Evolutionary conservation across 2,113 vertebrate species (phyloP), one percentile per base, ranked within the genome.

Genomic region (Platichthys flesus): DNA sequence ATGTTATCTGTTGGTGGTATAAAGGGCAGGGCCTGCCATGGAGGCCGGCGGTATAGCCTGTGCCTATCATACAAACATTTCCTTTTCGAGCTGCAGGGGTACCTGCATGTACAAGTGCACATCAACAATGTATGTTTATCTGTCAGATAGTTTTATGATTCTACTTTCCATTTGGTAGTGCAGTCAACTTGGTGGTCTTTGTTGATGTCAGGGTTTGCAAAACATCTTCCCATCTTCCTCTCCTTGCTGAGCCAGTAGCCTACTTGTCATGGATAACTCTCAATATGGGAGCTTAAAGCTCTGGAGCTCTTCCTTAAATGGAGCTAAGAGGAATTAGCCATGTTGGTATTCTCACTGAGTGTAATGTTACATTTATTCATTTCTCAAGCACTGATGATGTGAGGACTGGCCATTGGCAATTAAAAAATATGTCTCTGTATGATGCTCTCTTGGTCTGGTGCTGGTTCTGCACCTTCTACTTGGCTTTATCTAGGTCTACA

Each of bases 101-200:
- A 31, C 61, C 3, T 31, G 28, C 49, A 20, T 67, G 18, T 24
- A 20, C 61, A 59, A 47, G 52, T 58, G 54, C 24, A 59, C 60
- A 74, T 71, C 31, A 57, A 37, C 60, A 69, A 37, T 40, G 61
- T 81, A 51, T 54, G 57, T 57, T 18, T 63, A 24, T 78, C 56
- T 67, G 47, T 71, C 31, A 62, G 51, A 77, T 58, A 57, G 69
- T 51, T 84, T 83, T 69, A 85, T 55, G 67, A 66, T 47, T 68
- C 55, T 78, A 54, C 60, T 78, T 61, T 65, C 57, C 63, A 70
- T 68, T 47, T 58, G 55, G 57, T 66, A n/a, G 47, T 42, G 31
- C 59, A 26, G 63, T 37, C 64, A 24, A 55, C 57, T 23, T 51
- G 66, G 71, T 71, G 75, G 69, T 70, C 63, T 80, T 83, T 69